Conservation (phyloP, 2,888 invertebrate genomes). For the Plagodis pulveraria region DNA sequence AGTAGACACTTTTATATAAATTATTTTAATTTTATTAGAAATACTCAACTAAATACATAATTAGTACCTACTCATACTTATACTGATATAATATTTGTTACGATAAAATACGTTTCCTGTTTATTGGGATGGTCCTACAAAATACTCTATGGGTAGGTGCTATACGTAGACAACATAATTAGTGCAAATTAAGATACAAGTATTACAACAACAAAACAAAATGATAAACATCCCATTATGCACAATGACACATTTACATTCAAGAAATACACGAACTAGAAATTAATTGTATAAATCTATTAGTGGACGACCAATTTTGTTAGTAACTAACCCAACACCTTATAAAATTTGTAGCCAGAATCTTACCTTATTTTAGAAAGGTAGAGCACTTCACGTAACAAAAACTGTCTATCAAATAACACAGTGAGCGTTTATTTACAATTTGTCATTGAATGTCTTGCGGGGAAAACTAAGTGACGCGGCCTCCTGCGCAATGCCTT, state of each 20-base stretch:
- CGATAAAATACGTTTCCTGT: too few relatives aligned
- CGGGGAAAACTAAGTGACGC: slow-evolving; percentile 55
- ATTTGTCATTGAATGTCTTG: slow-evolving; percentile 46
- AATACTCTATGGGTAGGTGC: too few relatives aligned
- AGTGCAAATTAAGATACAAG: too few relatives aligned
- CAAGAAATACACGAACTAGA: neutral
- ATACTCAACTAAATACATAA: too few relatives aligned
- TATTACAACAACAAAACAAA: neutral
- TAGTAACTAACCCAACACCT: slow-evolving; percentile 17
- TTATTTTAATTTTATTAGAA: too few relatives aligned
- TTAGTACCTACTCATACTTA: too few relatives aligned
- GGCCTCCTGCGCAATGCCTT: slow-evolving; percentile 52
- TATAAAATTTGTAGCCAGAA: neutral
- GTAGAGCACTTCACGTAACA: slow-evolving; percentile 37
- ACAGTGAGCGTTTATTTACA: slow-evolving; percentile 35
- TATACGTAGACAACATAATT: too few relatives aligned
- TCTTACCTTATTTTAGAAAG: slow-evolving; percentile 42
- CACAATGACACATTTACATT: neutral
- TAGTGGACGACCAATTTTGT: slow-evolving; percentile 53
- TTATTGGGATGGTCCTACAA: too few relatives aligned
- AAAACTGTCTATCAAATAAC: slow-evolving; percentile 33
- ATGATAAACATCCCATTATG: neutral
- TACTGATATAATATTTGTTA: too few relatives aligned
- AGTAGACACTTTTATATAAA: too few relatives aligned
- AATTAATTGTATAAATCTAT: slow-evolving; percentile 12